Conservation (phyloP, 2,113 vertebrate species). For the Noctilio leporinus region DNA sequence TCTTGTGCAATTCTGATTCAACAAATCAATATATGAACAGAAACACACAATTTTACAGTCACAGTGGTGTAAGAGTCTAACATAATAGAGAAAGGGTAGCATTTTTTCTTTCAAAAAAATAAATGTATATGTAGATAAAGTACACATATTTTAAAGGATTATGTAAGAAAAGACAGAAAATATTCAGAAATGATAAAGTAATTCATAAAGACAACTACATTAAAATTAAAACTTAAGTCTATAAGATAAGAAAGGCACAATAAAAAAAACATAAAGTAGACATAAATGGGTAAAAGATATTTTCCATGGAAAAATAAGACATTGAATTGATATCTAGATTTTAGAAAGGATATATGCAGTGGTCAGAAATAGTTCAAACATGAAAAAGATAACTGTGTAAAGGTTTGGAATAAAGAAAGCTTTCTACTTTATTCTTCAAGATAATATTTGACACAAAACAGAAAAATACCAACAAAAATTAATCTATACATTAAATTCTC, state of each 20-base stretch:
- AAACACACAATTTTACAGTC: background rate
- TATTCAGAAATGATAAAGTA: background rate
- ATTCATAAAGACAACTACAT: background rate
- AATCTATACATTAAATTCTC: background rate
- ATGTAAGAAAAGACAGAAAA: background rate
- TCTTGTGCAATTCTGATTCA: background rate
- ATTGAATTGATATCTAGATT: background rate
- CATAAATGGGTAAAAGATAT: background rate
- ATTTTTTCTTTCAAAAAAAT: background rate
- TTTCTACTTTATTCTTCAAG: background rate
- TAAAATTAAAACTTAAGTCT: background rate
- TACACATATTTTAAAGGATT: background rate
- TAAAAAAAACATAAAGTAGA: background rate
- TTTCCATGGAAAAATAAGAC: background rate
- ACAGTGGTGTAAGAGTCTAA: background rate
- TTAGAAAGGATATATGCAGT: background rate
- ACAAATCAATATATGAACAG: background rate
- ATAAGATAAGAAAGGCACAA: background rate
- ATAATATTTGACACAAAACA: background rate
- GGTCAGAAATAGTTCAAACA: background rate
- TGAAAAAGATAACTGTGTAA: background rate
- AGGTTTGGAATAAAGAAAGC: background rate
- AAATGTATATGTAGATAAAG: background rate
- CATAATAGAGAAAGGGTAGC: background rate
- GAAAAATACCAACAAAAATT: background rate